Evolutionary conservation across 2,888 invertebrate species (phyloP).

Genomic region (Dynastes maya): DNA sequence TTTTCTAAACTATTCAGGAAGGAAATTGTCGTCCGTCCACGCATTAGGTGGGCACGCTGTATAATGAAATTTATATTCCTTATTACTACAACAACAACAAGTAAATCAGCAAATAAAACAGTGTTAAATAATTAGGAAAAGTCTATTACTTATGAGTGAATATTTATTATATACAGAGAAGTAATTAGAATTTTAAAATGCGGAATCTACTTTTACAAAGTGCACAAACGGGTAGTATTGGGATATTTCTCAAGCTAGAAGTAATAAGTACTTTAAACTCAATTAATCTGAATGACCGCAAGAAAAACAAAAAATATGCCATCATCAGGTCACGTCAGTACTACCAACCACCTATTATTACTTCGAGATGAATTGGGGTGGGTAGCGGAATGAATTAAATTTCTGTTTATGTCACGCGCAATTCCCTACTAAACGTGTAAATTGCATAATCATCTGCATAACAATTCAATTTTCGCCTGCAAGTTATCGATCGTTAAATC

Average conservation of each 20-base stretch:
- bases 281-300: not conserved
- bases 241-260: not conserved
- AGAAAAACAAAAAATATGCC: not conserved
- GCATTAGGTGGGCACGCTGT: too few species aligned
- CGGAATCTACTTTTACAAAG: too few species aligned
- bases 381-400: constrained; percentile 16
- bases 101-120: too few species aligned
- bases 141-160: too few species aligned
- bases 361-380: not conserved
- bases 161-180: too few species aligned
- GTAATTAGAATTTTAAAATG: too few species aligned
- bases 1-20: too few species aligned
- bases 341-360: constrained; percentile 2
- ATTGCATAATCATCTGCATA: constrained; percentile 17
- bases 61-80: too few species aligned
- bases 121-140: too few species aligned
- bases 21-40: too few species aligned
- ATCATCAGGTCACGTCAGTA: not conserved
- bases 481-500: not conserved
- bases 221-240: too few species aligned
- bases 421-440: constrained; percentile 18
- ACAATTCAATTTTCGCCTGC: constrained; percentile 16
- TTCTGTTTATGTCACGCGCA: constrained; percentile 18
- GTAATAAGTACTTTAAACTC: constrained; percentile 3
- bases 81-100: too few species aligned